Evolutionary conservation across 1,140 invertebrate genomes (phyloP).

Genomic region (Cherax quadricarinatus): DNA sequence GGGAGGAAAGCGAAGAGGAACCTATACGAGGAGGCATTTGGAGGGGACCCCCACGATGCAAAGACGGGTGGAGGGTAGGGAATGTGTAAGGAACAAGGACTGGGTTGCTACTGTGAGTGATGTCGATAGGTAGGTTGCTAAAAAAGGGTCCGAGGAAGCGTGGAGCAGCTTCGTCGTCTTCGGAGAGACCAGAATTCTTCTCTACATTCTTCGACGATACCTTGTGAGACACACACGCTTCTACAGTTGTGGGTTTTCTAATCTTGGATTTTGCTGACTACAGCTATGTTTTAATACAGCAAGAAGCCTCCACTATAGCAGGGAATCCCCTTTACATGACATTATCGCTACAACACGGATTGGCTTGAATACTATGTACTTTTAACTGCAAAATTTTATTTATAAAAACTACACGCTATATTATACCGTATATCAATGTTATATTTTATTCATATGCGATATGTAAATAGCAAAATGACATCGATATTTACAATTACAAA

Average conservation of each 20-base stretch:
- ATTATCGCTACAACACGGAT: not conserved
- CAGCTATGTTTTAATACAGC: not conserved
- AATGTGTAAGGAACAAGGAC: not conserved
- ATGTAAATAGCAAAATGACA: too few relatives aligned
- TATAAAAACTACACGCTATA: too few relatives aligned
- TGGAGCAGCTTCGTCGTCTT: not conserved
- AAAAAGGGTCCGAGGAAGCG: constrained; percentile 48
- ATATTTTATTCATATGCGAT: too few relatives aligned
- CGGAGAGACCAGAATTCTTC: not conserved
- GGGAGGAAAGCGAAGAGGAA: not conserved
- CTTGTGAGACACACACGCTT: not conserved
- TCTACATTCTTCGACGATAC: not conserved
- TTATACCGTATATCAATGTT: too few relatives aligned
- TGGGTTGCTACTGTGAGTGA: constrained; percentile 24
- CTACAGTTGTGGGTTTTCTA: not conserved
- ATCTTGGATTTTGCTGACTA: not conserved
- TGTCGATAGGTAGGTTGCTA: constrained; percentile 38
- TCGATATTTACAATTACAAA: too few relatives aligned
- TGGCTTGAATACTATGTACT: not conserved
- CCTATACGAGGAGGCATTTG: not conserved
- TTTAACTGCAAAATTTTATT: too few relatives aligned
- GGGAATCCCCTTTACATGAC: not conserved
- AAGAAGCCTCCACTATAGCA: not conserved
- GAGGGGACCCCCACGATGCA: not conserved
- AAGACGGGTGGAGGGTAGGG: not conserved